These are phyloP conservation scores for Orientallactaga bullata DNA, from an alignment of 2,113 vertebrate species.

Conservation along the genomic window DNA sequence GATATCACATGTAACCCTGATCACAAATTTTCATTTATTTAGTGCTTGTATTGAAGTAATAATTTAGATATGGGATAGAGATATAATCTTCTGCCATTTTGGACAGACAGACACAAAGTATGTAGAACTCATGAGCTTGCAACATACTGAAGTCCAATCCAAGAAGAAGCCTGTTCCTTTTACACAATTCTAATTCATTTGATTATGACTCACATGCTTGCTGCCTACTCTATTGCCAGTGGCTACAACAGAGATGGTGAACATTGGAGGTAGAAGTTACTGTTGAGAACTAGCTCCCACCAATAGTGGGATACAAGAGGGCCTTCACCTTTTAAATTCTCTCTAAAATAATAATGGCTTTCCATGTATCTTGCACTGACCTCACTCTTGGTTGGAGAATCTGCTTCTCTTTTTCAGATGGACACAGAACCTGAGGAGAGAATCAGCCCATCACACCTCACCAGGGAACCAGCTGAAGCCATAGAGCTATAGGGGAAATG, in stretches of 20 bases:
- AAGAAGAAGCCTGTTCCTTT: background rate
- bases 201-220: background rate
- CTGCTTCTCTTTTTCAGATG: too few relatives aligned
- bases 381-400: too few relatives aligned
- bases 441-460: too few relatives aligned
- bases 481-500: too few relatives aligned
- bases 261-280: background rate
- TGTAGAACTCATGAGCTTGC: background rate
- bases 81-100: background rate
- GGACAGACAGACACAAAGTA: conserved; percentile 3
- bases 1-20: background rate
- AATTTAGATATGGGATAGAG: background rate
- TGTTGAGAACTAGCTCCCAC: too few relatives aligned
- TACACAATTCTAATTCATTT: background rate
- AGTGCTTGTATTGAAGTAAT: background rate
- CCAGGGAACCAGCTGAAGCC: too few relatives aligned
- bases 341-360: too few relatives aligned
- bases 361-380: too few relatives aligned
- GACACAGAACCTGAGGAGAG: too few relatives aligned
- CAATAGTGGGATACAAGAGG: too few relatives aligned
- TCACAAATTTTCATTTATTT: conserved; percentile 14
- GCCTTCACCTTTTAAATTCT: too few relatives aligned
- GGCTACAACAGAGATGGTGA: background rate
- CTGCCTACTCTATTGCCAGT: background rate
- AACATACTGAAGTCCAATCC: background rate